phyloP scores from a whole-genome alignment of 53 echinoderm and acorn worm genomes.

The Apostichopus leukothele region DNA sequence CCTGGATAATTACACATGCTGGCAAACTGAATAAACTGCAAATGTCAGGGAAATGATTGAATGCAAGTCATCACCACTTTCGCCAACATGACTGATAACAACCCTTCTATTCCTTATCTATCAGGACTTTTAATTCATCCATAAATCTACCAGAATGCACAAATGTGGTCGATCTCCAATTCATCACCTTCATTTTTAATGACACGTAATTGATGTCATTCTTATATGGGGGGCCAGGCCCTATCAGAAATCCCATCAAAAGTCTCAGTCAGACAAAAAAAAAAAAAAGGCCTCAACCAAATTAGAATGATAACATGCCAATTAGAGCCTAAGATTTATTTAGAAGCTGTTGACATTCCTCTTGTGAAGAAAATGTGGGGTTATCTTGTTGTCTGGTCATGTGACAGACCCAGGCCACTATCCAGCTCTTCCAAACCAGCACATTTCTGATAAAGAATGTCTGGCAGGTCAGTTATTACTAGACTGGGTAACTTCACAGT shows the following conservation, averaged over 20 bases:
- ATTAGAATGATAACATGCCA: background rate
- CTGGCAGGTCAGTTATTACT: background rate
- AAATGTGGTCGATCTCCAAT: background rate
- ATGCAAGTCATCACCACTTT: too few relatives aligned
- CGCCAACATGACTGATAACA: background rate
- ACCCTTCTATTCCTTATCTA: background rate
- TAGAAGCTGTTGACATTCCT: constrained; percentile 28
- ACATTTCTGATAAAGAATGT: constrained; percentile 18
- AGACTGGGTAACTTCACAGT: too few relatives aligned
- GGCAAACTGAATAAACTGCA: too few relatives aligned
- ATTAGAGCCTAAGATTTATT: constrained; percentile 35
- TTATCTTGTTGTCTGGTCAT: background rate
- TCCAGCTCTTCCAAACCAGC: constrained; percentile 12
- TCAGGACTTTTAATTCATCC: background rate
- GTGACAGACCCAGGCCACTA: background rate
- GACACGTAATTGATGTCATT: too few relatives aligned
- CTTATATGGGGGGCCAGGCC: too few relatives aligned
- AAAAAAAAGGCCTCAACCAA: background rate
- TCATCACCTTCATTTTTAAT: too few relatives aligned
- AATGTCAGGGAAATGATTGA: too few relatives aligned
- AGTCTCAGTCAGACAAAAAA: background rate
- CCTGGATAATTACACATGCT: background rate
- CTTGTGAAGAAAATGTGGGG: constrained; percentile 4
- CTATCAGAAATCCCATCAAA: too few relatives aligned
- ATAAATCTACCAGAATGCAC: background rate